Evolutionary conservation across 2,113 vertebrate species (phyloP).

Genomic region (Chlorodrepanis virens): DNA sequence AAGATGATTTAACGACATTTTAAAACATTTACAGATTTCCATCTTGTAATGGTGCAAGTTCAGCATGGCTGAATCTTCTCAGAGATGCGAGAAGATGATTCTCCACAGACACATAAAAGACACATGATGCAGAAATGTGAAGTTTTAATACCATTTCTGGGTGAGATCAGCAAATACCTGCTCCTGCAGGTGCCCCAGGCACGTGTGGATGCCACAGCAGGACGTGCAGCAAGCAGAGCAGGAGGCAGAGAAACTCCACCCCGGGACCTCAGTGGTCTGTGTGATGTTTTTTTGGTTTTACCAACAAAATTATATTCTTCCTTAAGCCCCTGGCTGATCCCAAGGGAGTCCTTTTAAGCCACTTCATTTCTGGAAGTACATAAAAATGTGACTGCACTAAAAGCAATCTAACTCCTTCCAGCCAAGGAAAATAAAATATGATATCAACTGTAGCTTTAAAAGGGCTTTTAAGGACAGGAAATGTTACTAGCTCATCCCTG

Average conservation of each 20-base stretch:
- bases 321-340: not conserved
- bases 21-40: not conserved
- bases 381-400: not conserved
- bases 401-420: not conserved
- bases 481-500: not conserved
- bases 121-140: fast-evolving
- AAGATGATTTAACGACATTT: not conserved
- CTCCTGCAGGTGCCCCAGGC: not conserved
- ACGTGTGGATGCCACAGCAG: not conserved
- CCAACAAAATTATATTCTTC: not conserved
- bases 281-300: not conserved
- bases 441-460: not conserved
- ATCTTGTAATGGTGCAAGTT: not conserved
- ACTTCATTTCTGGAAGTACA: not conserved
- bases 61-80: not conserved
- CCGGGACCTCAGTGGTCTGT: not conserved
- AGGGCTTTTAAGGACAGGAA: conserved; percentile 46
- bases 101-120: not conserved
- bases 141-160: not conserved
- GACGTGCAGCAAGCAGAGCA: not conserved
- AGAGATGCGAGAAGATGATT: fast-evolving
- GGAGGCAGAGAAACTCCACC: fast-evolving
- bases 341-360: not conserved
- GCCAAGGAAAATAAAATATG: not conserved
- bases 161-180: not conserved